A percentile compares a stretch with the other conserved stretches of the same genome.
phyloP scores from a whole-genome alignment of 2,113 vertebrate species.

The Ellobius talpinus region DNA sequence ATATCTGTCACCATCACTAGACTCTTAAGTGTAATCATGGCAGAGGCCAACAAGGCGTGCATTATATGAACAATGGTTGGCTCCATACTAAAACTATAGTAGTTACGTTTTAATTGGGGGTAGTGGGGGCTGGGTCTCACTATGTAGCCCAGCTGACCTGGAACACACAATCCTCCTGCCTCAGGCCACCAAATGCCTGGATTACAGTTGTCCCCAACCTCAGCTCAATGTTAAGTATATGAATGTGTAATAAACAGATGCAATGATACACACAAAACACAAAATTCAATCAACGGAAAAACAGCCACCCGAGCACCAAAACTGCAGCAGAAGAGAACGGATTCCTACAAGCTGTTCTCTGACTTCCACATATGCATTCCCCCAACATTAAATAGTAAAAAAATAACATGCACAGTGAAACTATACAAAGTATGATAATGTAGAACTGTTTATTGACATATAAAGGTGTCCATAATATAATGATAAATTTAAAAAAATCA shows the following conservation, averaged over 20 bases:
- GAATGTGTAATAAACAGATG: constrained; percentile 16
- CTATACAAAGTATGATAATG: constrained; percentile 21
- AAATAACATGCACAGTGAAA: background rate
- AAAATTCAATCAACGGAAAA: background rate
- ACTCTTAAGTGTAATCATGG: background rate
- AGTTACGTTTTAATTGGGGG: background rate
- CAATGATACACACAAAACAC: background rate
- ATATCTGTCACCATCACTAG: background rate
- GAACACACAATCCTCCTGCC: background rate
- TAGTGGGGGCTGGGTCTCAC: background rate
- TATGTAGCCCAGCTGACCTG: background rate
- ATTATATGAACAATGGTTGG: background rate
- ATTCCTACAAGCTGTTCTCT: background rate
- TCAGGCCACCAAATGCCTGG: background rate
- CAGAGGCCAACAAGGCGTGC: background rate
- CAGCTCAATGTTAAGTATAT: background rate
- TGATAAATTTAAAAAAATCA: constrained; percentile 62
- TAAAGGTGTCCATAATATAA: constrained; percentile 39
- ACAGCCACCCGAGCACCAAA: background rate
- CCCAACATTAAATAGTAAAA: background rate
- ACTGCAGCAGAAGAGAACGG: background rate
- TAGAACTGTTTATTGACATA: constrained; percentile 68
- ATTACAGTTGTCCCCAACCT: background rate
- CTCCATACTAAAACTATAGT: background rate
- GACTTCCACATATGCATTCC: background rate